Base-by-base conservation (phyloP, 2,888 invertebrate species). In the Unio pictorum region DNA sequence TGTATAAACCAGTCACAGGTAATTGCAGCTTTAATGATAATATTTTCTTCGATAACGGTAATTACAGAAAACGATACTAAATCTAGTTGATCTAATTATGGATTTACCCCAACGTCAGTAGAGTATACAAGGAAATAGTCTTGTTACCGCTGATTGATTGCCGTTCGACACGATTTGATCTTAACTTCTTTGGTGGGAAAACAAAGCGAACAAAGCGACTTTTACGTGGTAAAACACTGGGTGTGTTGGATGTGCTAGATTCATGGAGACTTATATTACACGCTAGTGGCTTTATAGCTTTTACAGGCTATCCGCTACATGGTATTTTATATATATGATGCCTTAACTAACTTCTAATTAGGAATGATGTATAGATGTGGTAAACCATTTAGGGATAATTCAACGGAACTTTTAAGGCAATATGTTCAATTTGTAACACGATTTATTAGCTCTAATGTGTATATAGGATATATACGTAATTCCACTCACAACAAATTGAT, bases 311-410 rank as follows among this genome's bases (percentile, higher is more conserved):
- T 45, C 45, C 11, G 45, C 45, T 15, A 73, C 69, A 73, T 75
- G 74, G 69, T 70, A 67, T 70, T 77, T 74, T 77, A 77, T 74
- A 77, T 77, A 77, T 64, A 77, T 75, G 74, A 77, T 75, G 73
- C 77, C 66, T 74, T 77, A 77, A 77, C 77, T 75, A 77, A 71
- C 74, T 74, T 73, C 77, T 77, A 77, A 77, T 77, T 77, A 77
- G 74, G 75, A 67, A 73, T 71, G 74, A 74, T 69, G 71, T 73
- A 62, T 68, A 74, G 62, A 69, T 45, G 45, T 45, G 45, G 45
- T 45, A 45, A 45, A 45, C 45, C 45, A 45, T 11, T 45, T 45
- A 45, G 45, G 45, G 45, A 45, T 45, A 45, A 11, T 15, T 45
- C 45, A 45, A 11, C 45, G 8, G 45, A 45, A 45, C 8, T 45